Evolutionary conservation across 2,888 invertebrate genomes (phyloP).

Genomic region (Mayetiola destructor): DNA sequence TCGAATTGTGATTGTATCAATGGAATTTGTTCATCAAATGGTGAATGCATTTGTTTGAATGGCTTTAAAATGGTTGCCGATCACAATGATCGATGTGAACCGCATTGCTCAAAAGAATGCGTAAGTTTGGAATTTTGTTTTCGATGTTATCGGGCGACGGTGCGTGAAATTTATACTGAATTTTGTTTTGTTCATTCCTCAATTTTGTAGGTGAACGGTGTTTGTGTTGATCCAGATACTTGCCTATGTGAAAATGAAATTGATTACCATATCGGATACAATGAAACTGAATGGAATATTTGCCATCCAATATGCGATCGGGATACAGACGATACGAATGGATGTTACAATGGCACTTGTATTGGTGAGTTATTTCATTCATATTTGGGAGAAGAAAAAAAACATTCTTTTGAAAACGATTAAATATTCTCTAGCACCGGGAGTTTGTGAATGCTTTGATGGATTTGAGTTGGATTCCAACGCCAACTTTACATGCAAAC

Average conservation of each 20-base stretch:
- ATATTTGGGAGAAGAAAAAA: too few relatives aligned
- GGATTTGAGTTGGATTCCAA: background rate
- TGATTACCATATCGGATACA: background rate
- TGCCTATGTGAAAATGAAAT: background rate
- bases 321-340: background rate
- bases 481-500: background rate
- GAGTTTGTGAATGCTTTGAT: background rate
- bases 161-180: too few relatives aligned
- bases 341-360: slow-evolving; percentile 9
- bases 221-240: background rate
- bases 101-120: background rate
- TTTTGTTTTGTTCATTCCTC: too few relatives aligned
- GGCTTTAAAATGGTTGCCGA: background rate
- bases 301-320: background rate
- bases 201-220: too few relatives aligned
- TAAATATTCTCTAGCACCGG: too few relatives aligned
- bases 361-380: too few relatives aligned
- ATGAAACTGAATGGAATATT: background rate
- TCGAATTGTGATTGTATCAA: background rate
- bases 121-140: too few relatives aligned
- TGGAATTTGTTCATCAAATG: background rate
- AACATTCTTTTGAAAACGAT: too few relatives aligned
- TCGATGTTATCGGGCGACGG: too few relatives aligned
- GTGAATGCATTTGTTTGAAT: background rate
- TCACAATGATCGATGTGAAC: background rate